Conservation (phyloP, 37 sponge, comb jelly and placozoan species). For the Petrosia ficiformis region DNA sequence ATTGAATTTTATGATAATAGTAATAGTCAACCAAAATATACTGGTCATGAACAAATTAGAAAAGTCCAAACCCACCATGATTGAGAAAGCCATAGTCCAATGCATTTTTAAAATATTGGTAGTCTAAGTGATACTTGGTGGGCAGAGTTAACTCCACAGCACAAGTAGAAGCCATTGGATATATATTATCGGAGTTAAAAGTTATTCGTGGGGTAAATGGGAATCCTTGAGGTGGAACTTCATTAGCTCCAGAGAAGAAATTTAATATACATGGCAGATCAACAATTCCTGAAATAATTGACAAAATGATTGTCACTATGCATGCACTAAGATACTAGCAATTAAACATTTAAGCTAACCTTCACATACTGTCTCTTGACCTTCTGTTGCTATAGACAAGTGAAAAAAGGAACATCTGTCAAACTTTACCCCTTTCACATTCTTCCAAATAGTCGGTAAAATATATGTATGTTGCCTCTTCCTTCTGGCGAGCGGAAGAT, state of each 20-base stretch:
- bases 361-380: too few species aligned
- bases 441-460: neutral
- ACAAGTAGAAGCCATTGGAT: slow-evolving; percentile 36
- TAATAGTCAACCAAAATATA: too few species aligned
- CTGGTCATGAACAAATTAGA: neutral
- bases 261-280: neutral
- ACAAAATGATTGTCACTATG: too few species aligned
- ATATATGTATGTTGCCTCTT: slow-evolving; percentile 10
- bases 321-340: too few species aligned
- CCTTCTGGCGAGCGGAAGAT: neutral
- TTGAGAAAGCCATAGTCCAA: slow-evolving; percentile 3
- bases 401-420: neutral
- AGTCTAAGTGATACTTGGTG: slow-evolving; percentile 24
- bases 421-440: neutral
- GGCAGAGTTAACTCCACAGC: slow-evolving; percentile 25
- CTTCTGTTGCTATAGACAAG: neutral
- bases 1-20: too few species aligned
- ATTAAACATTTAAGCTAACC: too few species aligned
- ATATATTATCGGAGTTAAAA: neutral
- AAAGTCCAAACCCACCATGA: slow-evolving; percentile 31
- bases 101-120: slow-evolving; percentile 5
- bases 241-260: slow-evolving; percentile 31
- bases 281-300: neutral
- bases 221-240: slow-evolving; percentile 21
- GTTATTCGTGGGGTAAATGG: neutral